Evolutionary conservation across 1,140 invertebrate genomes (phyloP), one percentile per base, ranked within the genome.

Genomic region (Lordiphosa stackelbergi): DNA sequence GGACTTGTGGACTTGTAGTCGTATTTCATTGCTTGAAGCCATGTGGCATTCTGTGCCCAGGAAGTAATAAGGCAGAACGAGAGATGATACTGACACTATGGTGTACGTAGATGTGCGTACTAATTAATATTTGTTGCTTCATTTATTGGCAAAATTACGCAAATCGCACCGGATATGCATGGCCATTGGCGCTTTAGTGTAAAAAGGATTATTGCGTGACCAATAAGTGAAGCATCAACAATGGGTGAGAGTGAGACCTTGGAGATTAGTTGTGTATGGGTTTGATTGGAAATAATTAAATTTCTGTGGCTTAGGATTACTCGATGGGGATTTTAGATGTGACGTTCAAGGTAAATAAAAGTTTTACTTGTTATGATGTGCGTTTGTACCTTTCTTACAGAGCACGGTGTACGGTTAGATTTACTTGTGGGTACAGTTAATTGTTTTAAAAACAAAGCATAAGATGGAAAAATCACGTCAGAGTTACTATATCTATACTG

Each of bases 111-210:
- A 12, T 51, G 19, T 12, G 43, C 38, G 13, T 47, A 40, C 66
- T 79, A 79, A 79, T 79, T 79, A 75, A 72, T 79, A 79, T 75
- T 61, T 61, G 71, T 75, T 71, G 68, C 56, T 69, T 58, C 62
- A 75, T 68, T 79, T 71, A 81, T 59, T 56, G 45, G 46, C 58
- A 40, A 46, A 68, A 57, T 68, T 53, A 63, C 52, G 12, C 28
- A 38, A 10, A 11, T 12, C 22, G 16, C 38, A 36, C 35, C 38
- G 13, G 40, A 24, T 19, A 16, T 16, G 19, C 24, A 10, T 46
- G 31, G 43, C 7, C 28, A 31, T 31, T 31, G 11, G 11, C 59
- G 9, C 24, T 46, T 45, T 48, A 65, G 45, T 56, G 64, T 28
- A 7, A 31, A 69, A 69, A 69, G 45, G 66, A 69, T 68, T 66